These are phyloP conservation scores for Lagopus muta DNA, from an alignment of 2,113 vertebrate species.

Conservation along the genomic window DNA sequence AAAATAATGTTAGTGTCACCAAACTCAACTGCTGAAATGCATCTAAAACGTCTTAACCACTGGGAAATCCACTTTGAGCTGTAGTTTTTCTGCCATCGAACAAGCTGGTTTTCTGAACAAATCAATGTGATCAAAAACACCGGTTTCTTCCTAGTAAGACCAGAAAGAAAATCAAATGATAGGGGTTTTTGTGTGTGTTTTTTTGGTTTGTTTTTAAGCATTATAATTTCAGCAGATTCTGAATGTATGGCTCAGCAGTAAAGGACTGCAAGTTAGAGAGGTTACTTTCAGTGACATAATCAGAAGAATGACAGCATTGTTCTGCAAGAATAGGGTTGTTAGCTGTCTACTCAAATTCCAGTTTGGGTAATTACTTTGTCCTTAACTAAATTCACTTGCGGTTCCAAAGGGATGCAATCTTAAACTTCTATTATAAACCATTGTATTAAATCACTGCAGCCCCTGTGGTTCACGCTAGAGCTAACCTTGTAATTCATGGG, in stretches of 20 bases:
- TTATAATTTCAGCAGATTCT: neutral
- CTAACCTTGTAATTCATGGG: neutral
- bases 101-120: neutral
- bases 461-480: neutral
- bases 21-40: neutral
- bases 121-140: neutral
- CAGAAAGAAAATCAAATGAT: neutral
- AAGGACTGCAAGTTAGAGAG: neutral
- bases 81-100: neutral
- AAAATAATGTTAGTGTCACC: neutral
- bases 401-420: neutral
- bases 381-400: neutral
- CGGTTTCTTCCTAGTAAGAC: neutral
- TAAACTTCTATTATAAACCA: neutral
- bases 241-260: neutral
- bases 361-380: neutral
- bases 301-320: neutral
- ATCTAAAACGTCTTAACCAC: neutral
- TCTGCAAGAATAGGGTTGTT: neutral
- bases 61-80: neutral
- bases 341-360: neutral
- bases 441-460: neutral
- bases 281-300: neutral
- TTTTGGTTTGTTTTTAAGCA: neutral
- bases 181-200: neutral